phyloP scores from a whole-genome alignment of 2,113 vertebrate genomes.

The Sigmodon hispidus region DNA sequence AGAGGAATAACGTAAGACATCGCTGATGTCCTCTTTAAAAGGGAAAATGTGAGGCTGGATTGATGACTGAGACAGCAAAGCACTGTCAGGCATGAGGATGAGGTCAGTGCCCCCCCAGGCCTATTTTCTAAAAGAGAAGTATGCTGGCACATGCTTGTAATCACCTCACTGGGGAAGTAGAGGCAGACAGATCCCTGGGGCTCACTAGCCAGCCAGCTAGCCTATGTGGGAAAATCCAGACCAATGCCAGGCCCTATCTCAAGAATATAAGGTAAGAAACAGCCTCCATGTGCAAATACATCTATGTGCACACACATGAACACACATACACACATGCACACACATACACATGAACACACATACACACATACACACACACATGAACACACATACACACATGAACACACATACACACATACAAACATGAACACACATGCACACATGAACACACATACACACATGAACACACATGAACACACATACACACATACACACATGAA shows the following conservation, averaged over 20 bases:
- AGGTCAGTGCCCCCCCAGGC: not conserved
- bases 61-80: not conserved
- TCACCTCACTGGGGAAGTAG: not conserved
- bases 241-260: not conserved
- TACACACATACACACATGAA: not conserved
- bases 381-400: not conserved
- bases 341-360: not conserved
- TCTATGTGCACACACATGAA: not conserved
- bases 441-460: not conserved
- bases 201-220: not conserved
- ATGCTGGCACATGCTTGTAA: not conserved
- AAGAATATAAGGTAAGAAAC: not conserved
- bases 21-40: not conserved
- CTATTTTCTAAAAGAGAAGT: not conserved
- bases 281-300: not conserved
- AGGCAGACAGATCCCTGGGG: not conserved
- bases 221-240: not conserved
- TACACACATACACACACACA: not conserved
- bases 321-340: too few relatives aligned
- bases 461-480: not conserved
- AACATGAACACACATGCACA: not conserved
- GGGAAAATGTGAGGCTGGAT: not conserved
- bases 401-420: not conserved
- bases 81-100: not conserved
- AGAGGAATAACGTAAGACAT: not conserved